phyloP scores from a whole-genome alignment of 2,888 invertebrate species.

The Lithophane ornitopus region DNA sequence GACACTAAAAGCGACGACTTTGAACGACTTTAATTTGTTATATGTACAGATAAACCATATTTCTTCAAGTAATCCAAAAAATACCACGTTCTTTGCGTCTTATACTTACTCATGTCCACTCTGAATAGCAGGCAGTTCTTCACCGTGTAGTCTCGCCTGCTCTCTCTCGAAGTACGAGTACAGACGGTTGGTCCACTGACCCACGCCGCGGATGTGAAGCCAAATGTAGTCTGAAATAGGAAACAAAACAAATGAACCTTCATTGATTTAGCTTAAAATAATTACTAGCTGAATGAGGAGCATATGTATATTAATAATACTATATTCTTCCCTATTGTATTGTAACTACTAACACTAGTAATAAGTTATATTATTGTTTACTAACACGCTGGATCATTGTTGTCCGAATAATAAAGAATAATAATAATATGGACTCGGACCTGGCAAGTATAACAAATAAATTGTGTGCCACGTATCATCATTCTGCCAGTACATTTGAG shows the following conservation, averaged over 20 bases:
- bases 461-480: too few species aligned
- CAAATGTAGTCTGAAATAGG: slow-evolving; percentile 94
- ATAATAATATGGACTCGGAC: too few species aligned
- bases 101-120: slow-evolving; percentile 72
- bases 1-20: neutral
- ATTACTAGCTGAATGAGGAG: neutral
- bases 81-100: neutral
- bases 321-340: too few species aligned
- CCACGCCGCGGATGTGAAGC: slow-evolving; percentile 98
- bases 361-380: too few species aligned
- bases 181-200: slow-evolving; percentile 97
- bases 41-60: neutral
- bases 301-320: too few species aligned
- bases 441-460: too few species aligned
- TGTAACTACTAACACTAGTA: too few species aligned
- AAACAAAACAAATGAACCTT: neutral
- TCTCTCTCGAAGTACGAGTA: slow-evolving; percentile 96
- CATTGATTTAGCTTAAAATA: neutral
- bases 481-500: too few species aligned
- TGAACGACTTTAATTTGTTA: neutral
- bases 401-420: too few species aligned
- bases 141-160: slow-evolving; percentile 93
- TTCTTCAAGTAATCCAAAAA: neutral
- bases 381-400: too few species aligned
- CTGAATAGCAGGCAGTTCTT: slow-evolving; percentile 85